Base-by-base conservation (phyloP, 2,113 vertebrate genomes). In the Eurystomus gularis region DNA sequence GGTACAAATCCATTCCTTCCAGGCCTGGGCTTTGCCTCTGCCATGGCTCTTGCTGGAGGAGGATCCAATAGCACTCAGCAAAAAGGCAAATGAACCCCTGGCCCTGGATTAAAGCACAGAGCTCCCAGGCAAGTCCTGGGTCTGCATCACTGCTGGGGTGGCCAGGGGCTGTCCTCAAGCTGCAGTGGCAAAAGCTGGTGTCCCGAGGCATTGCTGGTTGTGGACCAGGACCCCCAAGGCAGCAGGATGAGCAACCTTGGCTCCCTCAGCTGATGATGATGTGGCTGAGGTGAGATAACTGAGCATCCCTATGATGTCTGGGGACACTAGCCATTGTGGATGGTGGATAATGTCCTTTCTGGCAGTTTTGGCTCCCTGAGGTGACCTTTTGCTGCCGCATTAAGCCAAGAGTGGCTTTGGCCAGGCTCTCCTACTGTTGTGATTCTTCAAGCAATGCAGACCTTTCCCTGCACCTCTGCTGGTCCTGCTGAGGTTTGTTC, bases 1-100 rank as follows among this genome's bases (percentile, higher is more conserved):
- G 76, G 68, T 78, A 81, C 48, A n/a, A 75, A 86, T 70, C 93
- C 88, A 68, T 64, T 7, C 1, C 64, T 86, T 91, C 96, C 88
- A 94, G 82, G 21, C 48, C 48, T 21, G 26, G 48, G 49, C 44
- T 94, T 48, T 81, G 84, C 75, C 15, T 23, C 40, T 0, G 3
- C 29, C 2, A 0, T 0, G 2, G 65, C 57, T 65, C 48, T 57
- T 28, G 86, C 73, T 81, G 3, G 37, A 82, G 88, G 81, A 70
- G 77, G 52, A 77, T 91, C 85, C 61, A 6, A 23, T 3, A 71
- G 69, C 88, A 23, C 23, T 10, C 24, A 61, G 76, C 60, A 82
- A 46, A 78, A 57, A 69, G 66, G 48, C 70, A 33, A 64, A 75
- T 24, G 39, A 87, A 40, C 29, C 71, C 52, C 70, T 66, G 49